Base-by-base conservation (phyloP, 1,140 invertebrate species). In the Hycleus cichorii region DNA sequence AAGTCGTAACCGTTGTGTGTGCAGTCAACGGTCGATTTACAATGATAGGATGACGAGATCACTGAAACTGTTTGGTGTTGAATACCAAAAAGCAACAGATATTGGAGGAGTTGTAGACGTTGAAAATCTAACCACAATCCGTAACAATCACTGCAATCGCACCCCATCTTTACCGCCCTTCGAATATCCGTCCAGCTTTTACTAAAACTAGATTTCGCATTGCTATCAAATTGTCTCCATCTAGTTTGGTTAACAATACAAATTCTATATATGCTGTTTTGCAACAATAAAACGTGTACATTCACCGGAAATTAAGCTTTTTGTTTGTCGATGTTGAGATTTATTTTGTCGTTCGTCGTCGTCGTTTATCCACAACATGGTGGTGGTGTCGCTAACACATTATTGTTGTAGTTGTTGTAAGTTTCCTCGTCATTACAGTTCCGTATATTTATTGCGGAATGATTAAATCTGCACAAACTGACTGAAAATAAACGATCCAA, bases 11-110 rank as follows among this genome's bases (percentile, higher is more conserved):
- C 51, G 51, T 4, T 32, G 32, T 32, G 32, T 53, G 51, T 53
- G 51, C 46, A 53, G 51, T 53, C 51, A 53, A 53, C 51, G 51
- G 51, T 53, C 51, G 51, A 53, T 53, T 53, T 53, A 53, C 51
- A 53, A 53, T 53, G 51, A 53, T 53, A 53, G 40, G 51, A 53
- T 53, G 51, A 53, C 51, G 51, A 53, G 51, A 53, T 53, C 51
- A 53, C 51, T 53, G 51, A 46, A 53, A 53, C 51, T 42, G 51
- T 45, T 25, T 45, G 32, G 51, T 32, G 51, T 27, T 53, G 51
- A 53, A 53, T 53, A 53, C 51, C 45, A 53, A 32, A 18, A 53
- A 53, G 51, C 51, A 53, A 53, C 51, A 53, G 51, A 53, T 53
- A 53, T 40, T 53, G 51, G 25, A 5, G 4, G 32, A 32, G 32